Evolutionary conservation across 1,140 invertebrate genomes (phyloP), one percentile per base, ranked within the genome.

Genomic region (Habropoda laboriosa): DNA sequence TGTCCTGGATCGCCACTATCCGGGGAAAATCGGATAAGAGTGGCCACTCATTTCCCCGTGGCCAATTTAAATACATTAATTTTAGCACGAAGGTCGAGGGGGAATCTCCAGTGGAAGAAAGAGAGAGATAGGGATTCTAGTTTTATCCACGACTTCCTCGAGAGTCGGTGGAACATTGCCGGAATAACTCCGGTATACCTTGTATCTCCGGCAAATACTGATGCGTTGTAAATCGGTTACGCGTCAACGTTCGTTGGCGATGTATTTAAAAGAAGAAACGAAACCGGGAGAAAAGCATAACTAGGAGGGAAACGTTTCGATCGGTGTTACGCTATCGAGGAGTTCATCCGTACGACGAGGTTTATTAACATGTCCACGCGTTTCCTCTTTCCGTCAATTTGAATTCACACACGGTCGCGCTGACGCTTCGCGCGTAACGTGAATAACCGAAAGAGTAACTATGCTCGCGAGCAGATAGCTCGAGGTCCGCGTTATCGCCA

Each of bases 291-390:
- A 68, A 57, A 51, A 68, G 73, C 13, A 68, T 57, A 40, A 76
- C n/a, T n/a, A n/a, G 47, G 57, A 35, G n/a, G 57, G 47, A 51
- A 68, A 63, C 13, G 58, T 57, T 38, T 67, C n/a, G 0, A 0
- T 18, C 1, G 27, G 6, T 21, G 24, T 40, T 40, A 40, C 27
- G 38, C 6, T 38, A 57, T 71, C 51, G 24, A 42, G 2, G 18
- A 60, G 49, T 30, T 72, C 47, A 72, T 47, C 55, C 13, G 13
- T 16, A 0, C n/a, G 58, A 0, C 3, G 27, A 5, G 21, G 60
- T 75, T 66, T 75, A 75, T 86, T 81, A 67, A 67, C 47, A n/a
- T 27, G 61, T 42, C 61, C 18, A 51, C 45, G 32, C 35, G 49
- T 67, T 49, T 60, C 71, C 45, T 42, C n/a, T 18, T 3, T 35